Base-by-base conservation (phyloP, 37 sponge, comb jelly and placozoan species). In the Trichoplax adhaerens region DNA sequence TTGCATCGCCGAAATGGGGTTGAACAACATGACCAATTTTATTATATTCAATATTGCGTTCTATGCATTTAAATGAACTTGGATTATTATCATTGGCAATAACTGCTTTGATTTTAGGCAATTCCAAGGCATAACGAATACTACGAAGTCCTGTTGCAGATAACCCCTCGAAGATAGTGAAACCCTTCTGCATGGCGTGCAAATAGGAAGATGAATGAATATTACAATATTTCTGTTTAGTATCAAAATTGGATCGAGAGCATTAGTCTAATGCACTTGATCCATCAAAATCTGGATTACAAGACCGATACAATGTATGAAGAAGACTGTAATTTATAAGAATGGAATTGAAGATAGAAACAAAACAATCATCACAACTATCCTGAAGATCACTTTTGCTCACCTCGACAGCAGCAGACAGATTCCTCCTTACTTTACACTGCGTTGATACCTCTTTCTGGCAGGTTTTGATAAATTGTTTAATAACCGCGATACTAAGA, bases 81-180 rank as follows among this genome's bases (percentile, higher is more conserved):
- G 50, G 62, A 58, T 81, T 85, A 63, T 78, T 59, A 70, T 96
- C 99, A 69, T 96, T 96, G 78, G 93, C 93, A 3, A 86, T 69
- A 10, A 96, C 73, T 7, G 68, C 48, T 12, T 52, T 8, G 12
- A 72, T 70, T n/a, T 48, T 58, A 2, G 83, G 86, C 1, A 96
- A 73, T 73, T 96, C 99, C 49, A 85, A 76, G 29, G 93, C 93
- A 77, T 91, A 96, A 46, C 99, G 81, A 1, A 96, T 70, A 63
- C 91, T 84, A 8, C 99, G 78, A 67, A 96, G 80, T 1, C 99
- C 99, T 58, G 99, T 81, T 1, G 99, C 99, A 57, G 93, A 78
- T 5, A 96, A 80, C 29, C 89, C 99, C 72, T 96, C 99, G 8
- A 96, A 73, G 4, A 96, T 78, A 47, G 64, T 29, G 29, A 29